Evolutionary conservation across 2,797 vertebrate species (phyloP).

Genomic region (Manis pentadactyla): DNA sequence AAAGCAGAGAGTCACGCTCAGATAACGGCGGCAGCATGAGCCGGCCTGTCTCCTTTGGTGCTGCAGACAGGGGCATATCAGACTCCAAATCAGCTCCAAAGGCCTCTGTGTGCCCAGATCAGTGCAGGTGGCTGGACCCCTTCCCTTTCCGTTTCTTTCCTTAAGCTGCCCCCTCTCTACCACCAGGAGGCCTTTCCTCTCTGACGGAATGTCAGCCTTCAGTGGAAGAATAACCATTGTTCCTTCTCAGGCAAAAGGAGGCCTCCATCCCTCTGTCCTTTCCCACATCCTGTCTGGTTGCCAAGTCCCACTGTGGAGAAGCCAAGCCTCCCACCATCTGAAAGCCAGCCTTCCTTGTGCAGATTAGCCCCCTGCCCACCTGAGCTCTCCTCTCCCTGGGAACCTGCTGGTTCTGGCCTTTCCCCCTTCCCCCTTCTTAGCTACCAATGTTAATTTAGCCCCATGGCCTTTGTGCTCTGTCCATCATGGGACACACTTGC

Average conservation of each 20-base stretch:
- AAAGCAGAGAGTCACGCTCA: neutral
- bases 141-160: constrained; percentile 71
- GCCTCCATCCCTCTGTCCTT: constrained; percentile 70
- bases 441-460: neutral
- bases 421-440: constrained; percentile 36
- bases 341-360: constrained; percentile 66
- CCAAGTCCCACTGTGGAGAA: constrained; percentile 65
- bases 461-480: neutral
- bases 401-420: neutral
- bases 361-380: constrained; percentile 72
- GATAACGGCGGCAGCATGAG: neutral
- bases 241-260: constrained; percentile 52
- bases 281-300: constrained; percentile 78
- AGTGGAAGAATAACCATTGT: constrained; percentile 80
- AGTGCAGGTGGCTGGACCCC: constrained; percentile 8
- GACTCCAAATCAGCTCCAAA: constrained; percentile 30
- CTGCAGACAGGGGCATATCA: neutral
- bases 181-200: constrained; percentile 74
- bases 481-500: neutral
- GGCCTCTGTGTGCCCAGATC: constrained; percentile 74
- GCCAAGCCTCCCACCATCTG: constrained; percentile 79
- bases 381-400: neutral
- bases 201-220: constrained; percentile 68
- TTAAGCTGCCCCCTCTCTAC: constrained; percentile 65
- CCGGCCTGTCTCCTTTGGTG: neutral